phyloP scores from a whole-genome alignment of 2,797 vertebrate species.

The Artibeus lituratus region DNA sequence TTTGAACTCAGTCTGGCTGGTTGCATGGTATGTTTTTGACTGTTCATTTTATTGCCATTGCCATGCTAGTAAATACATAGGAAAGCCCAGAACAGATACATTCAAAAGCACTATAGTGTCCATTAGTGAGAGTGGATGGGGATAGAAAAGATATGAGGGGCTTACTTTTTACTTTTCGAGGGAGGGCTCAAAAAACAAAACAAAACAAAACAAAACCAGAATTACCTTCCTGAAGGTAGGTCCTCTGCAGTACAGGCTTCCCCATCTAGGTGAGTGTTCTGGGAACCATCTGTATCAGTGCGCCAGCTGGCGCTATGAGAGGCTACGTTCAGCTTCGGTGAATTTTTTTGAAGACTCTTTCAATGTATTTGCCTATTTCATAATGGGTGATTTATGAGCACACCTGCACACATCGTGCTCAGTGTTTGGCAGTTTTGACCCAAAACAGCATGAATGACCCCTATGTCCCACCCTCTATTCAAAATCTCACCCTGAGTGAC shows the following conservation, averaged over 20 bases:
- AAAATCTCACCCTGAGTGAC: background rate
- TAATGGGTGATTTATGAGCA: background rate
- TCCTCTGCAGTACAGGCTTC: too few relatives aligned
- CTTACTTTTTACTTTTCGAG: background rate
- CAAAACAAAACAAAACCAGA: too few relatives aligned
- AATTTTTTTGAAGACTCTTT: too few relatives aligned
- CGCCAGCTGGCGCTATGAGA: too few relatives aligned
- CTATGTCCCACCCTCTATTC: background rate
- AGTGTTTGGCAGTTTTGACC: background rate
- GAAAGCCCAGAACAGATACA: background rate
- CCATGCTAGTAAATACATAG: background rate
- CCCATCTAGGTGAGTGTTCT: too few relatives aligned
- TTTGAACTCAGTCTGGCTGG: background rate
- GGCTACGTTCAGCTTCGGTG: too few relatives aligned
- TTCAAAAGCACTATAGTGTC: background rate
- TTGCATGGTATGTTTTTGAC: background rate
- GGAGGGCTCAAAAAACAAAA: too few relatives aligned
- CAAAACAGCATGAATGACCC: background rate
- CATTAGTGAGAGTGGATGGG: background rate
- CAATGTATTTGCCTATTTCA: background rate
- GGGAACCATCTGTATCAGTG: too few relatives aligned
- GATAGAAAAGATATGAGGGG: background rate
- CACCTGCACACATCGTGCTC: background rate
- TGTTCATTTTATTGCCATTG: background rate
- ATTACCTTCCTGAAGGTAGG: too few relatives aligned